Evolutionary conservation across 2,113 vertebrate genomes (phyloP), one percentile per base, ranked within the genome.

Genomic region (Sterrhoptilus dennistouni): DNA sequence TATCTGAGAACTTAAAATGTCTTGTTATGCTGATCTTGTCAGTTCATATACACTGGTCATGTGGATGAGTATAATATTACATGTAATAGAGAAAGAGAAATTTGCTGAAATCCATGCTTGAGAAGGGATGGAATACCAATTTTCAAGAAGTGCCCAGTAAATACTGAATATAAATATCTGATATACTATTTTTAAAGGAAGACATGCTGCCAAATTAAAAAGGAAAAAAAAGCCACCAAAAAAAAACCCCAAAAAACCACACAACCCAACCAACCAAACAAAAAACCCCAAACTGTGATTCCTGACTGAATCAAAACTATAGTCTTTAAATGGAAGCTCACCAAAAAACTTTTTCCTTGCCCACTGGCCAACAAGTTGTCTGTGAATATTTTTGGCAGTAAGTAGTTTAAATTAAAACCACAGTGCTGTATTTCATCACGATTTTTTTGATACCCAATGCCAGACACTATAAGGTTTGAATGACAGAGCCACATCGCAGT

Each of bases 401-500:
- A 81, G 56, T 38, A 52, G 53, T n/a, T 95, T 89, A 93, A 95
- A 94, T 95, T 94, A 92, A 95, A 92, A 71, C 80, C 65, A 45
- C 63, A 64, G 76, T 78, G 72, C 76, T 92, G 49, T 93, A 23
- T 96, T 96, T 94, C 92, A 96, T 89, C 90, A 93, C 0, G 12
- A 90, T 75, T 95, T 95, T 93, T 95, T 88, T 57, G 47, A 94
- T 61, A 94, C n/a, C 40, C 24, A 89, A 84, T 95, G 83, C 88
- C 88, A 94, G 90, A 89, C 88, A 93, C 56, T 1, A 11, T 84
- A 54, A 82, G 40, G 64, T 96, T 97, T 96, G 95, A 97, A 97
- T 96, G 96, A 97, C 96, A 96, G 92, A 96, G 83, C 65, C 96
- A 97, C 90, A 93, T 87, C 53, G 68, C 61, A 80, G 95, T 50